Conservation (phyloP, 1,140 invertebrate genomes). For the Copidosoma floridanum region DNA sequence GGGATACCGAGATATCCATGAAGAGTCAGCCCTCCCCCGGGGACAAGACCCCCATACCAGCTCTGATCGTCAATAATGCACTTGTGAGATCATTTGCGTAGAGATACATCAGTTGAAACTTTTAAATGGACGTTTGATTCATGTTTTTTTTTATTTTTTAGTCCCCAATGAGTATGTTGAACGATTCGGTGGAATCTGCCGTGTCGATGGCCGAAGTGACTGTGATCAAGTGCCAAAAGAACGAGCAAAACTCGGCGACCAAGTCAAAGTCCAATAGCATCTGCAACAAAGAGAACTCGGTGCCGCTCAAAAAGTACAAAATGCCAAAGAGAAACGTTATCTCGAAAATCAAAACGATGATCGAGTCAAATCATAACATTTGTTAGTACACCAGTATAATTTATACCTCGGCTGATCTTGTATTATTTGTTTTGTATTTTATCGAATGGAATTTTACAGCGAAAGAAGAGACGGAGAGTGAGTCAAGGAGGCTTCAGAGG, state of each 20-base stretch:
- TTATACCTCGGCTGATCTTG: too few relatives aligned
- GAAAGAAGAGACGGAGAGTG: conserved; percentile 48
- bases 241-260: conserved; percentile 27
- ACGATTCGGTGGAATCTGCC: conserved; percentile 34
- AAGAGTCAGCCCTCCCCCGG: conserved; percentile 37
- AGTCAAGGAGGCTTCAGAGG: conserved; percentile 41
- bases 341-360: conserved; percentile 72
- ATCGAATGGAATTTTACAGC: background rate
- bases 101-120: background rate
- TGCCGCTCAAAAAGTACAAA: conserved; percentile 67
- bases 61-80: conserved; percentile 15
- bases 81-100: conserved; percentile 14
- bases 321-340: conserved; percentile 73
- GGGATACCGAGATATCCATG: conserved; percentile 49
- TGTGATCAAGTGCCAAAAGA: conserved; percentile 56
- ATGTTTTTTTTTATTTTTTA: too few relatives aligned
- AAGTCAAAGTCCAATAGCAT: conserved; percentile 20
- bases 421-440: background rate
- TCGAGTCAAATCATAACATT: conserved; percentile 56
- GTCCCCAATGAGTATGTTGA: too few relatives aligned
- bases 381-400: too few relatives aligned
- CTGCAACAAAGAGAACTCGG: conserved; percentile 39
- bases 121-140: too few relatives aligned
- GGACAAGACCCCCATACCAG: conserved; percentile 21
- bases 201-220: conserved; percentile 30